A percentile compares a stretch with the other conserved stretches of the same genome.
Conservation (phyloP, 2,113 vertebrate genomes). For the Agelaius tricolor region DNA sequence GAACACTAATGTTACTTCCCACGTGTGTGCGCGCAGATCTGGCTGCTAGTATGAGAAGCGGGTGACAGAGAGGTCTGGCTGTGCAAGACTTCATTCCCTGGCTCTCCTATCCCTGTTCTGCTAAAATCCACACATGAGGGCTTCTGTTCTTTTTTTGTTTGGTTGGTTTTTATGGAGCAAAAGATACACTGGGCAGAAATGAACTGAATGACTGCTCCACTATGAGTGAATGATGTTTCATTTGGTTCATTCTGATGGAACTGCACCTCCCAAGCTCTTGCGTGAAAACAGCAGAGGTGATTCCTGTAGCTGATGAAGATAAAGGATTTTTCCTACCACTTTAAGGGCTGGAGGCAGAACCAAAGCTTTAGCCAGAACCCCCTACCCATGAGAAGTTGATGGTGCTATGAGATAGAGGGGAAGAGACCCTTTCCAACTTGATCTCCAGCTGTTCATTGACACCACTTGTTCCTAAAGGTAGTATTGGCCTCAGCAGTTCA, state of each 20-base stretch:
- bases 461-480: background rate
- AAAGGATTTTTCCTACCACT: background rate
- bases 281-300: background rate
- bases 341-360: background rate
- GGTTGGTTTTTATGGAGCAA: background rate
- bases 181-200: conserved; percentile 22
- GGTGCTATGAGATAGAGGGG: conserved; percentile 19
- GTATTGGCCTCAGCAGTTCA: background rate
- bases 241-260: background rate
- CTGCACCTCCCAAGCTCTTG: background rate
- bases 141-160: background rate
- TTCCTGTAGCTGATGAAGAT: background rate
- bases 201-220: background rate
- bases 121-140: conserved; percentile 47
- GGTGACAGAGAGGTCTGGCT: conserved; percentile 47
- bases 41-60: conserved; percentile 52
- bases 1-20: conserved; percentile 56
- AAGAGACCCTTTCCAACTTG: background rate
- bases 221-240: background rate
- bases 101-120: conserved; percentile 52
- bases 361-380: background rate
- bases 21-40: background rate
- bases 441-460: background rate
- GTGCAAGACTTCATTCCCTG: conserved; percentile 45
- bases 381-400: background rate